A percentile compares a stretch with the other conserved stretches of the same genome.
Conservation (phyloP, 2,797 vertebrate genomes). For the Caiman crocodilus region DNA sequence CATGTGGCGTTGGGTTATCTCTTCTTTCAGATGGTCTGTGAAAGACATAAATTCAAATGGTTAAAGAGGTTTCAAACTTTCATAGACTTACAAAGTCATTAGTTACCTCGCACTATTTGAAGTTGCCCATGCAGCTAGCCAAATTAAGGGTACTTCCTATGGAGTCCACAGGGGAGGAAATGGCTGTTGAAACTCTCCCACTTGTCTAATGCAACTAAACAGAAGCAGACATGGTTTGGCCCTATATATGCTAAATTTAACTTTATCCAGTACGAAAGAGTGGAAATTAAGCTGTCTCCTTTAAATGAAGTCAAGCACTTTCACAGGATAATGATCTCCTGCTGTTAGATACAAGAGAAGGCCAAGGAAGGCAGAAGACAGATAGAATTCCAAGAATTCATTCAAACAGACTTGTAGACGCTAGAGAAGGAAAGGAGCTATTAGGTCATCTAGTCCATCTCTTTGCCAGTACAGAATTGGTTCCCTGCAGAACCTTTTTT, state of each 20-base stretch:
- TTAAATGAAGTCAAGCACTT: not conserved
- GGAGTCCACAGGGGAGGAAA: not conserved
- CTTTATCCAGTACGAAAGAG: not conserved
- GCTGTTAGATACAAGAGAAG: conserved; percentile 3
- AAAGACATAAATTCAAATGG: conserved; percentile 40
- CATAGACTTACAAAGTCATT: not conserved
- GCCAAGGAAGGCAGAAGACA: conserved; percentile 10
- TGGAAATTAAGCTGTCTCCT: conserved; percentile 25
- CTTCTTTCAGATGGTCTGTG: conserved; percentile 88
- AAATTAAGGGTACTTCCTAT: not conserved
- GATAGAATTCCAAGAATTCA: conserved; percentile 5
- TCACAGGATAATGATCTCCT: conserved; percentile 17
- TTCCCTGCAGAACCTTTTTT: not conserved
- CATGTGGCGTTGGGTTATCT: conserved; percentile 84
- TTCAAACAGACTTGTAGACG: not conserved
- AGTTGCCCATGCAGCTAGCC: not conserved
- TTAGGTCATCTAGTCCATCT: not conserved
- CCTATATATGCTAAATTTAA: not conserved
- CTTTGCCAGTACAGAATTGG: conserved; percentile 9
- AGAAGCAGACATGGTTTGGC: not conserved
- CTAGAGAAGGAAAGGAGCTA: not conserved
- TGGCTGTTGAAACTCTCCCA: not conserved
- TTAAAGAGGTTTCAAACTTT: not conserved
- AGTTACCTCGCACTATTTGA: not conserved
- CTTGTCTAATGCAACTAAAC: not conserved